phyloP scores from a whole-genome alignment of 2,113 vertebrate species.

The Strigops habroptila region DNA sequence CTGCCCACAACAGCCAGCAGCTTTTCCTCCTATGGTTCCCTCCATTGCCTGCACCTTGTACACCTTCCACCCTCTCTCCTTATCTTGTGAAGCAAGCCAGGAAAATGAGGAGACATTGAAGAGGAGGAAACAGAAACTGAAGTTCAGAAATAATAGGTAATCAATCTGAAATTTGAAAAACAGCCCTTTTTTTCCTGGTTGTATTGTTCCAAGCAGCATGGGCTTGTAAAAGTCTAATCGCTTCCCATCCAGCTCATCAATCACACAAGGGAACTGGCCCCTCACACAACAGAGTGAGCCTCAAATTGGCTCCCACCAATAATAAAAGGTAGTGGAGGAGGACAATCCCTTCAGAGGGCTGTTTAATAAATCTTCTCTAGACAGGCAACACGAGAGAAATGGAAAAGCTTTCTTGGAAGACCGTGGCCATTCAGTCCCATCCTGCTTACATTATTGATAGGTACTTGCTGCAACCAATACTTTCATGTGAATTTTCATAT shows the following conservation, averaged over 20 bases:
- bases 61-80: not conserved
- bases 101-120: not conserved
- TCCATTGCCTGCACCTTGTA: accelerated
- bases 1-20: not conserved
- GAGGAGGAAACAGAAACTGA: not conserved
- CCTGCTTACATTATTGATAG: not conserved
- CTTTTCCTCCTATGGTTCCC: not conserved
- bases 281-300: not conserved
- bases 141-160: not conserved
- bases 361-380: constrained; percentile 52
- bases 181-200: not conserved
- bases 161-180: constrained; percentile 33
- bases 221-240: constrained; percentile 54
- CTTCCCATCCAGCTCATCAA: constrained; percentile 60
- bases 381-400: not conserved
- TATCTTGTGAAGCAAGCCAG: not conserved
- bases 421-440: not conserved
- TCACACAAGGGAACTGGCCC: not conserved
- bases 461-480: not conserved
- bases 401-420: constrained; percentile 4
- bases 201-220: constrained; percentile 39
- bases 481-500: not conserved
- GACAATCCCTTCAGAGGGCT: not conserved
- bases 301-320: constrained; percentile 22
- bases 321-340: constrained; percentile 23